Conservation (phyloP, 2,888 invertebrate genomes). For the Andrena praecox region DNA sequence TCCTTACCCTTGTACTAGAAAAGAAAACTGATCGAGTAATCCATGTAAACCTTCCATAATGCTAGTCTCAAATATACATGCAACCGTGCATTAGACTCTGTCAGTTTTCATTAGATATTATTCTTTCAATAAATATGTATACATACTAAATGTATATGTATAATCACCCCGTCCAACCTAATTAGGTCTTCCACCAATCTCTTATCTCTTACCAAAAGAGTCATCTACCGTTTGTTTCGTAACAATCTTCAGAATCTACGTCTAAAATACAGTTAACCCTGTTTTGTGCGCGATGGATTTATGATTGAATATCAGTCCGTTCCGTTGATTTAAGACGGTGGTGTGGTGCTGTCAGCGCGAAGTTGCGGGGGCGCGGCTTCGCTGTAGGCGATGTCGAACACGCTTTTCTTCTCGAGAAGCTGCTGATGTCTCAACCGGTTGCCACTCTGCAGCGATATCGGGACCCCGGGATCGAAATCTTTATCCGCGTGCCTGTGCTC, state of each 20-base stretch:
- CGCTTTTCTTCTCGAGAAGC: slow-evolving; percentile 93
- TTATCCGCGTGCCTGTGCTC: slow-evolving; percentile 59
- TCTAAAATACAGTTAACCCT: slow-evolving; percentile 35
- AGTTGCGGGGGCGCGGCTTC: slow-evolving; percentile 95
- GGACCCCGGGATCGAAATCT: slow-evolving; percentile 90
- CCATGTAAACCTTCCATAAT: not conserved
- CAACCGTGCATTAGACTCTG: not conserved
- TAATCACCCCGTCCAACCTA: no score
- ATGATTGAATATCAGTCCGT: not conserved
- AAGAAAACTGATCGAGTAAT: not conserved
- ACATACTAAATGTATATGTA: not conserved
- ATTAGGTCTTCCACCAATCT: not conserved
- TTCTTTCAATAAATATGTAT: slow-evolving; percentile 11
- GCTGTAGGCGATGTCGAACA: slow-evolving; percentile 96
- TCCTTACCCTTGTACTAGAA: not conserved
- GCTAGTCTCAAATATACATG: not conserved
- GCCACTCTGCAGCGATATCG: slow-evolving; percentile 86
- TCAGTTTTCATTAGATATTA: not conserved
- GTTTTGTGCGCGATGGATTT: slow-evolving; percentile 32
- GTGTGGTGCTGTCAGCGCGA: slow-evolving; percentile 92
- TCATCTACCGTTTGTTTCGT: not conserved
- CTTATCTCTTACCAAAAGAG: not conserved
- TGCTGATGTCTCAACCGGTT: slow-evolving; percentile 84
- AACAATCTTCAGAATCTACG: slow-evolving; percentile 17
- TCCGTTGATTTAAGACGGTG: slow-evolving; percentile 85